These are phyloP conservation scores for Zaprionus lineosus DNA, from an alignment of 2,888 invertebrate species.

Conservation along the genomic window DNA sequence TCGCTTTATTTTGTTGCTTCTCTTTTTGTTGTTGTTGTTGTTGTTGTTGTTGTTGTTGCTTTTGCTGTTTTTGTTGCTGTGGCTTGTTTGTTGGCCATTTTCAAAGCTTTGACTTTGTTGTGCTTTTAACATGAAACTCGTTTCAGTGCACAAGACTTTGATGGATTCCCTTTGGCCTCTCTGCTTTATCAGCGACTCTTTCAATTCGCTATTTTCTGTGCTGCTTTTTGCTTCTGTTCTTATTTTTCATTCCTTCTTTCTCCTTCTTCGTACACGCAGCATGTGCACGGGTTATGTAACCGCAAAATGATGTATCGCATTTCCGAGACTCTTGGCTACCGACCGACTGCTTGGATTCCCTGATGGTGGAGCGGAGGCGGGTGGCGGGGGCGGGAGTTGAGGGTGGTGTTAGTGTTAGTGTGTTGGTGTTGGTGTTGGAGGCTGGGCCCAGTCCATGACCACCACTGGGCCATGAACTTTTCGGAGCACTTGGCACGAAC, in stretches of 20 bases:
- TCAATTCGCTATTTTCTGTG: slow-evolving; percentile 12
- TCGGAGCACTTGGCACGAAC: background rate
- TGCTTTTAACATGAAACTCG: slow-evolving; percentile 54
- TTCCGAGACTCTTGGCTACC: slow-evolving; percentile 54
- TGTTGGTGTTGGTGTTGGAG: background rate
- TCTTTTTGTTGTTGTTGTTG: slow-evolving; percentile 1
- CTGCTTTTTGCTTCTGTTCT: slow-evolving; percentile 3
- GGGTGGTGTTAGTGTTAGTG: no score
- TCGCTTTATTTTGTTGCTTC: slow-evolving; percentile 25
- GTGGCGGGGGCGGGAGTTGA: no score
- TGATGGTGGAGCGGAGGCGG: no score
- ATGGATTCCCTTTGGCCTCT: no score
- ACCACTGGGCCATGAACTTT: slow-evolving; percentile 31
- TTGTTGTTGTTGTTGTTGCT: slow-evolving; percentile 12
- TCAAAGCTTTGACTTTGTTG: slow-evolving; percentile 46
- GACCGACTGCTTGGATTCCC: no score
- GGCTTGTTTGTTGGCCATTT: slow-evolving; percentile 38
- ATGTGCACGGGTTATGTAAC: slow-evolving; percentile 73
- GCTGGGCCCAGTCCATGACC: slow-evolving; percentile 31
- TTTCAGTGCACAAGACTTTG: slow-evolving; percentile 61
- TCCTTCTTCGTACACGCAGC: no score
- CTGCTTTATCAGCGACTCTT: no score
- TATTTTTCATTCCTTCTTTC: slow-evolving; percentile 57
- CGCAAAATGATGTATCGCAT: slow-evolving; percentile 71
- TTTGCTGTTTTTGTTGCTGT: slow-evolving; percentile 11